These are phyloP conservation scores for Blastomussa wellsi DNA, from an alignment of 92 coral and sea anemone species.

Conservation along the genomic window DNA sequence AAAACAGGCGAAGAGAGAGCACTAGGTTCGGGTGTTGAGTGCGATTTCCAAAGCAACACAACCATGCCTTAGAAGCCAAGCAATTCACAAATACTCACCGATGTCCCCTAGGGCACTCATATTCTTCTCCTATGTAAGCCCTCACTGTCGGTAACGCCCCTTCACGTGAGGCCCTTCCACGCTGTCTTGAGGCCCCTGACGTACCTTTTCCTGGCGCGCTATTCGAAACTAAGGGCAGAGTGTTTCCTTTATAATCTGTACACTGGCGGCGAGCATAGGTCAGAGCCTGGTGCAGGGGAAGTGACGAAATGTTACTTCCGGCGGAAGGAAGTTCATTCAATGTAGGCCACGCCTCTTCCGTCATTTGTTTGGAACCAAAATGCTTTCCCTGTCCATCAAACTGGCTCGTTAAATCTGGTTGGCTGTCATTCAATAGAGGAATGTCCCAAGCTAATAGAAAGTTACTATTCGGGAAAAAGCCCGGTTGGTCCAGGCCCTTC, in stretches of 20 bases:
- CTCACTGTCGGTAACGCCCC: constrained; percentile 83
- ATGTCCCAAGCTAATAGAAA: constrained; percentile 97
- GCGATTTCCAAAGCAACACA: neutral
- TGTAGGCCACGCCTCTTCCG: constrained; percentile 99
- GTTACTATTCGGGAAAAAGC: constrained; percentile 98
- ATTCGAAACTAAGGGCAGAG: constrained; percentile 62
- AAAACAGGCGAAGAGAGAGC: too few species aligned
- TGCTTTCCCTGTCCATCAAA: constrained; percentile 93
- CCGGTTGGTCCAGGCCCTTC: constrained; percentile 94
- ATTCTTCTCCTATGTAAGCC: constrained; percentile 94
- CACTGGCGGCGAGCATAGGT: constrained; percentile 86
- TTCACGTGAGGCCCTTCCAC: constrained; percentile 85
- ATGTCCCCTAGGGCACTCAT: constrained; percentile 98
- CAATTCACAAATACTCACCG: constrained; percentile 58
- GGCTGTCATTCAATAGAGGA: constrained; percentile 85
- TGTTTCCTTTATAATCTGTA: constrained; percentile 67
- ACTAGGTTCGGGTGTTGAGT: too few species aligned
- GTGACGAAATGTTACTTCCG: constrained; percentile 72
- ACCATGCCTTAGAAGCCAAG: too few species aligned
- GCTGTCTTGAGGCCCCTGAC: constrained; percentile 73
- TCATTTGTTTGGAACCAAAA: constrained; percentile 75
- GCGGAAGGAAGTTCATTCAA: constrained; percentile 91
- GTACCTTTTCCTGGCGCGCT: constrained; percentile 59
- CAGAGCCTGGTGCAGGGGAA: constrained; percentile 97
- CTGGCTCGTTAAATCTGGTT: constrained; percentile 84